Conservation (phyloP, 2,113 vertebrate genomes). For the Atrichornis clamosus region DNA sequence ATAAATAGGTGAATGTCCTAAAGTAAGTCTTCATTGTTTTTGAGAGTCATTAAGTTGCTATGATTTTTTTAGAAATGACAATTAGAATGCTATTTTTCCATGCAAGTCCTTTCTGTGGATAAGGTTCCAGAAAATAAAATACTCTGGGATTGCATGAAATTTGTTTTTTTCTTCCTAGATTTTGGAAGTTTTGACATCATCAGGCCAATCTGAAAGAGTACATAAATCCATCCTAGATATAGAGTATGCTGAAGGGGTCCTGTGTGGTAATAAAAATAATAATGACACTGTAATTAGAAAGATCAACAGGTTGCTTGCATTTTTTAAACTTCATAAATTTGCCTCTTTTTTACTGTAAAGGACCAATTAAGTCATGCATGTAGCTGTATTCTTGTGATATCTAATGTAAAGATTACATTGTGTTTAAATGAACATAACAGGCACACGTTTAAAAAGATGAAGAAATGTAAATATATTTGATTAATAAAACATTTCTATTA, state of each 20-base stretch:
- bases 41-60: neutral
- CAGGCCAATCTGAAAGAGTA: neutral
- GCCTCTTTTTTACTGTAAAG: slow-evolving; percentile 54
- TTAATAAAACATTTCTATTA: slow-evolving; percentile 73
- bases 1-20: neutral
- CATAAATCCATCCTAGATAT: neutral
- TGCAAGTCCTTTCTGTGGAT: neutral
- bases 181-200: neutral
- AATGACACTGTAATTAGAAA: slow-evolving; percentile 12
- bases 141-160: neutral
- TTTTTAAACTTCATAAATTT: slow-evolving; percentile 37
- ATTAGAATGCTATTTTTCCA: neutral
- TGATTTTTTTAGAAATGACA: neutral
- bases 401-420: slow-evolving; percentile 48
- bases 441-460: slow-evolving; percentile 48
- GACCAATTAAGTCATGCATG: slow-evolving; percentile 65
- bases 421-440: slow-evolving; percentile 65
- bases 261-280: slow-evolving; percentile 4
- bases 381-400: slow-evolving; percentile 61
- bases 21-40: neutral
- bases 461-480: slow-evolving; percentile 75
- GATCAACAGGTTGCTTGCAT: slow-evolving; percentile 21
- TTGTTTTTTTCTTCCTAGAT: neutral
- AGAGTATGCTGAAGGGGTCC: neutral
- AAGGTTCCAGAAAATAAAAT: neutral